phyloP scores from a whole-genome alignment of 2,888 invertebrate species.

The Arenicola marina region DNA sequence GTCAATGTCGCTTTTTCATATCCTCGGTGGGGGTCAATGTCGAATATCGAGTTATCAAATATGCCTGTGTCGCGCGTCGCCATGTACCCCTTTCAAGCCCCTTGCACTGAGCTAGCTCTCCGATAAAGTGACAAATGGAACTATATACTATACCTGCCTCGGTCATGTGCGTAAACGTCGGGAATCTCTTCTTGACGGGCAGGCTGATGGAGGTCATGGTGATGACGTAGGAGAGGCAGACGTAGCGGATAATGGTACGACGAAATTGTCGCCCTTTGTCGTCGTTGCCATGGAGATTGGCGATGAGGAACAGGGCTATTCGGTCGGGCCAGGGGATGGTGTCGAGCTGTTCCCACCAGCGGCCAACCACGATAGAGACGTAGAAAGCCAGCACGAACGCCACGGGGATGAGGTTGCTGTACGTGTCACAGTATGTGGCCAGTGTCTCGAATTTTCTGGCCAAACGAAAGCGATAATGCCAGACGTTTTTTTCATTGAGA shows the following conservation, averaged over 20 bases:
- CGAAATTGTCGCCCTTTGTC: constrained; percentile 67
- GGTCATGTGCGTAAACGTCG: too few relatives aligned
- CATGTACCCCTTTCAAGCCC: too few relatives aligned
- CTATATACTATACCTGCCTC: too few relatives aligned
- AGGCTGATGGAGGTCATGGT: too few relatives aligned
- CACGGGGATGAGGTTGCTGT: constrained; percentile 85
- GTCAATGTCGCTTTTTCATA: too few relatives aligned
- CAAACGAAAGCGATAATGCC: neutral
- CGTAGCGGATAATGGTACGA: constrained; percentile 68
- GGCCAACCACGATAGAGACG: constrained; percentile 87
- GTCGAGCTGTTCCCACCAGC: constrained; percentile 87
- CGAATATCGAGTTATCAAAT: too few relatives aligned
- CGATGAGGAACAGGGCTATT: constrained; percentile 69
- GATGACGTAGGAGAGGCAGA: constrained; percentile 63
- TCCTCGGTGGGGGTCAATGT: too few relatives aligned
- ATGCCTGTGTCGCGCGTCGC: too few relatives aligned
- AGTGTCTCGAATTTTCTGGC: constrained; percentile 74
- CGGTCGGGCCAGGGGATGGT: constrained; percentile 77
- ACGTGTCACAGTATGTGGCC: constrained; percentile 82
- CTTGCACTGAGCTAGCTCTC: too few relatives aligned
- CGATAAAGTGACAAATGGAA: too few relatives aligned
- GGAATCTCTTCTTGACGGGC: too few relatives aligned
- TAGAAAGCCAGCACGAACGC: constrained; percentile 94
- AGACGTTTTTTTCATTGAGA: neutral
- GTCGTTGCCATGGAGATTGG: constrained; percentile 66